Evolutionary conservation across 2,797 vertebrate species (phyloP).

Genomic region (Semotilus atromaculatus): DNA sequence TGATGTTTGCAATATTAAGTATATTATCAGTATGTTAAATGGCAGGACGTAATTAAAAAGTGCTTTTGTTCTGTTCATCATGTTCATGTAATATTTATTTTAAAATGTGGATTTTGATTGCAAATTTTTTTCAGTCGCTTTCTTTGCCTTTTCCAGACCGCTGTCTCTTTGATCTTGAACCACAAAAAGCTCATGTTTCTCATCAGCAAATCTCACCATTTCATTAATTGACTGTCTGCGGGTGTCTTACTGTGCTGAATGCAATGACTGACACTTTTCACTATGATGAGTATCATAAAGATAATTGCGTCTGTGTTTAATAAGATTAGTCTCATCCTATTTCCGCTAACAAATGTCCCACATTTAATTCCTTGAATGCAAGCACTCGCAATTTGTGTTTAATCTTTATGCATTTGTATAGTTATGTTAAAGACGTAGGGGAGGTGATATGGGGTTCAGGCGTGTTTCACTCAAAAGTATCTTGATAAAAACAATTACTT

Average conservation of each 20-base stretch:
- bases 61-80: conserved; percentile 17
- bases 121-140: neutral
- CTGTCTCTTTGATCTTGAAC: conserved; percentile 28
- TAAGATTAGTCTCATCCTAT: conserved; percentile 36
- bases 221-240: conserved; percentile 35
- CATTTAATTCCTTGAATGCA: conserved; percentile 35
- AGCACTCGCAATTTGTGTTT: conserved; percentile 26
- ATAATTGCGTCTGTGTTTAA: conserved; percentile 48
- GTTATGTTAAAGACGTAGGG: neutral
- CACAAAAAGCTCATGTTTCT: conserved; percentile 23
- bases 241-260: conserved; percentile 11
- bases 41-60: conserved; percentile 32
- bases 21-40: conserved; percentile 21
- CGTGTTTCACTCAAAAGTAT: neutral
- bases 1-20: conserved; percentile 29
- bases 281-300: conserved; percentile 41
- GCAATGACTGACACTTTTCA: conserved; percentile 41
- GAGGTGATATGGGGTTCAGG: neutral
- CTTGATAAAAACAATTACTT: conserved; percentile 73
- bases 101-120: neutral
- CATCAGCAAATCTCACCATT: conserved; percentile 34
- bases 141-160: neutral
- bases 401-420: conserved; percentile 19
- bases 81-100: conserved; percentile 16
- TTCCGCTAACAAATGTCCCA: conserved; percentile 43